Evolutionary conservation across 2,113 vertebrate genomes (phyloP), one percentile per base, ranked within the genome.

Genomic region (Sorex fumeus): DNA sequence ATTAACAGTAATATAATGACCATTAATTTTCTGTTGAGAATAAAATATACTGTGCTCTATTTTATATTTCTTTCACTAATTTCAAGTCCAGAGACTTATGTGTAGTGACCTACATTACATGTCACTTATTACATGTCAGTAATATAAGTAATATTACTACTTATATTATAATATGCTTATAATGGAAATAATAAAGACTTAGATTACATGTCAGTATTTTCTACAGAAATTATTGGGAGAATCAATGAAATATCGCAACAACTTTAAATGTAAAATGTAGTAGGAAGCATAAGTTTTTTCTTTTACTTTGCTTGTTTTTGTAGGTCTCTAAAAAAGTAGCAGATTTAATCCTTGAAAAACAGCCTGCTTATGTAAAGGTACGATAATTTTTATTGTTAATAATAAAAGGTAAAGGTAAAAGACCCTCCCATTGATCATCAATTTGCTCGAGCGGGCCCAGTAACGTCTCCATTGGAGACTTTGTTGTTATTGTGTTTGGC

Each of bases 251-350:
- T 87, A 30, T 92, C 84, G 43, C 6, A 71, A 93, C 88, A 85
- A 32, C n/a, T 81, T 84, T 80, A 82, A 77, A 90, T 81, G 82
- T 80, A 82, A 77, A 90, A 76, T 89, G 1, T 86, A 57, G 53
- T 27, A 70, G 77, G 21, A 90, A 84, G 45, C 70, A 45, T 93
- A 62, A 88, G 34, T 0, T 10, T 50, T 87, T 88, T 87, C 57
- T 92, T 83, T 94, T 84, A 87, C 71, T 90, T 83, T 4, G 16
- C 93, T 93, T 95, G 78, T 84, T 96, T 93, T 95, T 97, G 23
- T 88, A 99, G 99, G 99, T 99, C 86, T 99, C 99, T 91, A 99
- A 99, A 98, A 99, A 99, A 97, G 99, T 99, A 53, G 99, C 99
- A 10, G 99, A 99, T 98, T 98, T 99, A 97, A 99, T 99, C 96